Evolutionary conservation across 2,797 vertebrate genomes (phyloP).

Genomic region (Pyrrhura leucotis): DNA sequence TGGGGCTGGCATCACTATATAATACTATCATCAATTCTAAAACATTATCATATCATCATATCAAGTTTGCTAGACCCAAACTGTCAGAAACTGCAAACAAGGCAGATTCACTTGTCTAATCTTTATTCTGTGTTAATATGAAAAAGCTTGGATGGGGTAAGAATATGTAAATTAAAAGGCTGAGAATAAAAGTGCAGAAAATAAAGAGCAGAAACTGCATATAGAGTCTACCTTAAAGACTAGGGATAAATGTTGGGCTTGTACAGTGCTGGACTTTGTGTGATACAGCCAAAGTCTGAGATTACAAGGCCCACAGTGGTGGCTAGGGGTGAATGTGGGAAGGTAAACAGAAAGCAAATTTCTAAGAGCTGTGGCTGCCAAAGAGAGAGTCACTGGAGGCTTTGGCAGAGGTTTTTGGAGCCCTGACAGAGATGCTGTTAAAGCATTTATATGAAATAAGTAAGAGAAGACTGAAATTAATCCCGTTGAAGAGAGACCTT

Average conservation of each 20-base stretch:
- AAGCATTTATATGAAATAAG: not conserved
- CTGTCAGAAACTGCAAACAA: slow-evolving; percentile 9
- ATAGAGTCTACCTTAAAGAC: not conserved
- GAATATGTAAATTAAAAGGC: not conserved
- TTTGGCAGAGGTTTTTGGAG: slow-evolving; percentile 23
- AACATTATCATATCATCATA: not conserved
- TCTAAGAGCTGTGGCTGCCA: slow-evolving; percentile 2
- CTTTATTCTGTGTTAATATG: not conserved
- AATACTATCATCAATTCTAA: not conserved
- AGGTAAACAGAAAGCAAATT: slow-evolving; percentile 45
- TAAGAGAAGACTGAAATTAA: slow-evolving; percentile 31
- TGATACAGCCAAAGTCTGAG: not conserved
- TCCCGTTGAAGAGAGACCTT: not conserved
- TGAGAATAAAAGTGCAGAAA: not conserved
- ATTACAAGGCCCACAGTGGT: accelerated
- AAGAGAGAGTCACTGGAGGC: not conserved
- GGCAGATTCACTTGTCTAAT: not conserved
- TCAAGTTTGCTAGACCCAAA: not conserved
- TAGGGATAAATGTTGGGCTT: not conserved
- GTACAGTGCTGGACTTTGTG: not conserved
- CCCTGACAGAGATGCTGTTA: not conserved
- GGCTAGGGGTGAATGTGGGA: not conserved
- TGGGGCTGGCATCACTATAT: not conserved
- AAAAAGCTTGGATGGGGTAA: not conserved
- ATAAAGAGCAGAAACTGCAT: not conserved